phyloP scores from a whole-genome alignment of 2,797 vertebrate species.

The Scolopax rusticola region DNA sequence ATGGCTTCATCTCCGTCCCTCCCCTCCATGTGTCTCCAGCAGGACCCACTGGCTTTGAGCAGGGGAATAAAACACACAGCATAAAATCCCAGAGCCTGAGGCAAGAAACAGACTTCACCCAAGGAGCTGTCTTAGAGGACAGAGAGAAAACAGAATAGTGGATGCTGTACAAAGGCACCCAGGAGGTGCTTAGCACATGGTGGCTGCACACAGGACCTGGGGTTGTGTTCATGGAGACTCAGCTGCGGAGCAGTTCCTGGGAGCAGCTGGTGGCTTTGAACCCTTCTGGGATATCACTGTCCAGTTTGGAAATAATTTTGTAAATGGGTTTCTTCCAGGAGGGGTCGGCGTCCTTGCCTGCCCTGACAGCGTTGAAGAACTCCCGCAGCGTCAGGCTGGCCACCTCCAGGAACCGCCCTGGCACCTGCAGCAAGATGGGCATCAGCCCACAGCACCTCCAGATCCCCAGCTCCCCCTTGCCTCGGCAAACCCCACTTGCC shows the following conservation, averaged over 20 bases:
- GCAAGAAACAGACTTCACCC: not conserved
- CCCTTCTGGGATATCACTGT: slow-evolving; percentile 91
- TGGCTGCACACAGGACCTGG: not conserved
- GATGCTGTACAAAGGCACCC: not conserved
- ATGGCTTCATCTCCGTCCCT: not conserved
- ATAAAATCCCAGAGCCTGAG: not conserved
- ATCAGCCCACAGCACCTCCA: not conserved
- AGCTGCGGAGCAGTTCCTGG: slow-evolving; percentile 75
- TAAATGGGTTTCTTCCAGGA: slow-evolving; percentile 99
- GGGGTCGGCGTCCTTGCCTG: slow-evolving; percentile 91
- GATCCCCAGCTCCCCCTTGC: not conserved
- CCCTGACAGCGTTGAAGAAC: slow-evolving; percentile 91
- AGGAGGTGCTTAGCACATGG: not conserved
- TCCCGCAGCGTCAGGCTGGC: slow-evolving; percentile 92
- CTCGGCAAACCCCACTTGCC: not conserved
- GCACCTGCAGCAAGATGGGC: slow-evolving; percentile 84
- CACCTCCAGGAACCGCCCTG: slow-evolving; percentile 92
- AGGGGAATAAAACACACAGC: not conserved
- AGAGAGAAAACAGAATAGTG: not conserved
- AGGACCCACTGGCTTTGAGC: not conserved
- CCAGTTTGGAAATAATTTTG: slow-evolving; percentile 98
- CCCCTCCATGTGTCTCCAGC: not conserved
- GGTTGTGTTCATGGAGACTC: not conserved
- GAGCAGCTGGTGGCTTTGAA: slow-evolving; percentile 90
- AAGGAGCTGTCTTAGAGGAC: not conserved